Evolutionary conservation across 2,113 vertebrate genomes (phyloP).

Genomic region (Stictonetta naevosa): DNA sequence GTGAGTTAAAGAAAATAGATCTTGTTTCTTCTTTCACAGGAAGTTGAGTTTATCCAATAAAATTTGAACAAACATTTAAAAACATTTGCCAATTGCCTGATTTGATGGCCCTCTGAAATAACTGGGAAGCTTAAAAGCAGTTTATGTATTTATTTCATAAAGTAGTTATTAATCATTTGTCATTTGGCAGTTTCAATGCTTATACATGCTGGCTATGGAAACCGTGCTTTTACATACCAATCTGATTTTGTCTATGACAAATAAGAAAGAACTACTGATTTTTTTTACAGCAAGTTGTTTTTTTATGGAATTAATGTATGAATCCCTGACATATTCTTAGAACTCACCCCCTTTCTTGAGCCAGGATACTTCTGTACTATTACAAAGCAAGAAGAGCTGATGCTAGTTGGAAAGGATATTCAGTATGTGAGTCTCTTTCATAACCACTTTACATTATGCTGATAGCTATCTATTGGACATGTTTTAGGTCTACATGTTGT

Average conservation of each 20-base stretch:
- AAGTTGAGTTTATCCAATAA: not conserved
- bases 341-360: not conserved
- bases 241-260: not conserved
- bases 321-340: not conserved
- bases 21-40: not conserved
- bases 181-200: not conserved
- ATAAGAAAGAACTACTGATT: not conserved
- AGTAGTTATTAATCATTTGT: not conserved
- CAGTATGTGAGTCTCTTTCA: not conserved
- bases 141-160: not conserved
- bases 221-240: not conserved
- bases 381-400: not conserved
- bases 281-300: not conserved
- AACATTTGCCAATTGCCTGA: not conserved
- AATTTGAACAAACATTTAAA: not conserved
- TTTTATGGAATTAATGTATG: not conserved
- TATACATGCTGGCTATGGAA: not conserved
- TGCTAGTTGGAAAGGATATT: not conserved
- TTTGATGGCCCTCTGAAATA: not conserved
- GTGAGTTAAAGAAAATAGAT: not conserved
- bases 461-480: not conserved
- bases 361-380: not conserved
- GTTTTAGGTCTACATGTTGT: not conserved
- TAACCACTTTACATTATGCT: not conserved
- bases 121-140: not conserved